Base-by-base conservation (phyloP, 1,140 invertebrate species). In the Papilio glaucus region DNA sequence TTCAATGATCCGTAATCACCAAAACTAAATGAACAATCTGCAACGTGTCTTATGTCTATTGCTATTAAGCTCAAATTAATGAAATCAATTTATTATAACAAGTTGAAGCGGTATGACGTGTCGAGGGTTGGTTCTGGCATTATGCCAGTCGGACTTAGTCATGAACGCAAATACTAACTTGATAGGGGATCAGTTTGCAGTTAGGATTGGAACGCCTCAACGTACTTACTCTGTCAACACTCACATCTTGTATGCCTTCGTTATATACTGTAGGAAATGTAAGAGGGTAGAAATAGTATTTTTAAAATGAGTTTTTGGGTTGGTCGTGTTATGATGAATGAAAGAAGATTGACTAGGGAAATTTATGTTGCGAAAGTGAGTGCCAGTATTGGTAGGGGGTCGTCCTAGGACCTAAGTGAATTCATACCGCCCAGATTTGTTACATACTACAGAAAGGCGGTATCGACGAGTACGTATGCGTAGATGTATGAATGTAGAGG, bases 121-220 rank as follows among this genome's bases (percentile, higher is more conserved):
- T n/a, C 15, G 62, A 65, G 62, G 62, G 62, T 65, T 39, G 62
- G 13, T 65, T 65, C 62, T 65, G 62, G 62, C 62, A 15, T 7
- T 65, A 39, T 65, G 62, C 62, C 62, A 65, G 62, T 65, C 18
- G n/a, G 62, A 39, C 62, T 65, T 65, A 65, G 62, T 65, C 62
- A 65, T 65, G 37, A 65, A 39, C 62, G 33, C n/a, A 65, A 65
- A 65, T 65, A 65, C 62, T 21, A 65, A 65, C 62, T 65, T 65
- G 62, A 65, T 65, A 21, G 38, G 62, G 62, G 62, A 65, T 65
- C 62, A 65, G 15, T 41, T 21, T 65, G 62, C 62, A 41, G 37
- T 39, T 65, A 39, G 26, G 12, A 63, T 39, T 41, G 18, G 18
- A 65, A 41, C 1, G 9, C 60, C 1, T 12, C 21, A 9, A 12